These are phyloP conservation scores for Eleutherodactylus coqui DNA, from an alignment of 2,797 vertebrate genomes.

Conservation along the genomic window DNA sequence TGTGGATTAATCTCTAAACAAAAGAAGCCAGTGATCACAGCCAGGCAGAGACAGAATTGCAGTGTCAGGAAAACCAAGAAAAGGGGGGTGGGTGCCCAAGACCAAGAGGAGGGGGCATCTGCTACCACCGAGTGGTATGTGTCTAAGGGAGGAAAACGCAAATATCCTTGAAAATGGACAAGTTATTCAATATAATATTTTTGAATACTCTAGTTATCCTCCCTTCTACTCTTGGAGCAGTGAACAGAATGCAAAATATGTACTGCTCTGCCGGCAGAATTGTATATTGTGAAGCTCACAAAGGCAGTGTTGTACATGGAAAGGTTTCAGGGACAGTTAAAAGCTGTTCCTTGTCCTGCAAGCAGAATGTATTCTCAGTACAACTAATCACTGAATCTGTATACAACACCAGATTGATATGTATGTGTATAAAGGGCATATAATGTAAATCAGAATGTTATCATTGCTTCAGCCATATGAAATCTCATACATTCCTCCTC, in stretches of 20 bases:
- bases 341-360: background rate
- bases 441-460: background rate
- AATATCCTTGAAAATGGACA: background rate
- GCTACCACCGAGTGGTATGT: background rate
- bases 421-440: background rate
- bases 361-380: background rate
- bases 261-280: background rate
- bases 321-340: background rate
- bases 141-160: background rate
- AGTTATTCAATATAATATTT: background rate
- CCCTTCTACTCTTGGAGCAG: background rate
- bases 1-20: conserved; percentile 51
- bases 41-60: conserved; percentile 45
- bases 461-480: background rate
- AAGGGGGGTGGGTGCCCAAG: conserved; percentile 28
- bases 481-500: no score
- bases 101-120: conserved; percentile 33
- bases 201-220: background rate
- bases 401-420: background rate
- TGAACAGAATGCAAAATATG: background rate
- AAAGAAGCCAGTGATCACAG: conserved; percentile 52
- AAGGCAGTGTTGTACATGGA: background rate
- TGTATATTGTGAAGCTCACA: background rate
- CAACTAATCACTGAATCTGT: background rate
- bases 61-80: conserved; percentile 46